Percentiles rank a stretch among this genome's conserved stretches.
phyloP scores from a whole-genome alignment of 2,113 vertebrate genomes.

The Lophius piscatorius region DNA sequence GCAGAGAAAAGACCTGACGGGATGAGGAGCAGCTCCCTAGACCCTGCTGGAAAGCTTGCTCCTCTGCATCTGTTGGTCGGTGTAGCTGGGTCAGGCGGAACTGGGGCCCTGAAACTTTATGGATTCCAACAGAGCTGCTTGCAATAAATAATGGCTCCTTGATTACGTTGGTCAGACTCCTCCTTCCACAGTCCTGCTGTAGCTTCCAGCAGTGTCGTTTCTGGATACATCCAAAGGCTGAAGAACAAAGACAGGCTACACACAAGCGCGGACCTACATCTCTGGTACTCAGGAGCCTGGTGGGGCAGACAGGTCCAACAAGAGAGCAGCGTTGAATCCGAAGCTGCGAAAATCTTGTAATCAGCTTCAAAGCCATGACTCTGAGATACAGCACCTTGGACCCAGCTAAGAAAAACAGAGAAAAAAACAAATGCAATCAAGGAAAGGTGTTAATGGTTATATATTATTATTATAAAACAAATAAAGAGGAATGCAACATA shows the following conservation, averaged over 20 bases:
- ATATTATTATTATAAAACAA: too few relatives aligned
- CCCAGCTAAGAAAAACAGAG: conserved; percentile 1
- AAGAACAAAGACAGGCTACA: conserved; percentile 32
- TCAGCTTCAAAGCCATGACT: conserved; percentile 71
- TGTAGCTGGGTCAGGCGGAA: conserved; percentile 58
- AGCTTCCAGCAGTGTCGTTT: conserved; percentile 30
- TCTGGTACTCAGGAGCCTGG: conserved; percentile 11
- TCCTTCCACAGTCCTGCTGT: conserved; percentile 34
- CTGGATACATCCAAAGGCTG: conserved; percentile 23
- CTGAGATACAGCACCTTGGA: conserved; percentile 1
- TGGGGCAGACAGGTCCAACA: neutral
- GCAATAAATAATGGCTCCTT: conserved; percentile 63
- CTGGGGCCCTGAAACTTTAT: conserved; percentile 36
- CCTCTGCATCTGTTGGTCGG: conserved; percentile 60
- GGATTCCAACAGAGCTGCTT: conserved; percentile 64
- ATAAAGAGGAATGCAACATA: too few relatives aligned
- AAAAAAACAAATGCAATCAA: accelerated
- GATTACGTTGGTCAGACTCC: conserved; percentile 61
- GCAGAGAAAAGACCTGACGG: conserved; percentile 79
- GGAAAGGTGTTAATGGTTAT: too few relatives aligned
- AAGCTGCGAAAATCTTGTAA: conserved; percentile 44
- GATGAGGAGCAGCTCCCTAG: conserved; percentile 75
- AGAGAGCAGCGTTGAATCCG: conserved; percentile 19
- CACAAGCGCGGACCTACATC: conserved; percentile 2
- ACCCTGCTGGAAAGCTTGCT: conserved; percentile 64